Evolutionary conservation across 2,113 vertebrate genomes (phyloP).

Genomic region (Pimephales promelas): DNA sequence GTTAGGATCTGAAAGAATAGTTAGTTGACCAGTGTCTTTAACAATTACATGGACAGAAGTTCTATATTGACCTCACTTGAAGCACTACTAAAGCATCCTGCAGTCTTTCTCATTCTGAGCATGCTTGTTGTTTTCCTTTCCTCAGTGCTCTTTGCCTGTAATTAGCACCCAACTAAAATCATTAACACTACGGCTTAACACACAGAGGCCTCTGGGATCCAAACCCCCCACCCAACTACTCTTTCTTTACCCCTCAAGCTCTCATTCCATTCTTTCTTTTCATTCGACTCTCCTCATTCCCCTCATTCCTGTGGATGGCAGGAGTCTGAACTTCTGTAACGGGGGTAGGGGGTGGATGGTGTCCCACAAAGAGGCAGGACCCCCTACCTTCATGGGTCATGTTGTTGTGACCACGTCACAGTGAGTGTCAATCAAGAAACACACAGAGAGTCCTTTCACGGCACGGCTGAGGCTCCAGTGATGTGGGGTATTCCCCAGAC

Average conservation of each 20-base stretch:
- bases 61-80: background rate
- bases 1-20: background rate
- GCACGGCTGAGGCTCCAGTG: background rate
- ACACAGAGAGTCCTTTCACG: constrained; percentile 39
- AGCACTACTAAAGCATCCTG: background rate
- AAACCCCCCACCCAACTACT: background rate
- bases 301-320: constrained; percentile 51
- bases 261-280: constrained; percentile 6
- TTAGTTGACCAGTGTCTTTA: background rate
- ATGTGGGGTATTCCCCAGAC: constrained; percentile 28
- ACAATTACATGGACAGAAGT: background rate
- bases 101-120: background rate
- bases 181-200: constrained; percentile 46
- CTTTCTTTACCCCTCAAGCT: constrained; percentile 1
- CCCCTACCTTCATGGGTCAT: constrained; percentile 48
- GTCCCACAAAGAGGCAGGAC: constrained; percentile 32
- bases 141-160: background rate
- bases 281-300: constrained; percentile 50
- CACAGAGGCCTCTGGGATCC: constrained; percentile 29
- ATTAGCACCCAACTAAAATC: constrained; percentile 46
- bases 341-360: constrained; percentile 9
- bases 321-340: constrained; percentile 45
- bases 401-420: constrained; percentile 53
- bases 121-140: constrained; percentile 4
- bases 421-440: constrained; percentile 22